Evolutionary conservation across 2,113 vertebrate genomes (phyloP).

Genomic region (Thinocorus orbignyianus): DNA sequence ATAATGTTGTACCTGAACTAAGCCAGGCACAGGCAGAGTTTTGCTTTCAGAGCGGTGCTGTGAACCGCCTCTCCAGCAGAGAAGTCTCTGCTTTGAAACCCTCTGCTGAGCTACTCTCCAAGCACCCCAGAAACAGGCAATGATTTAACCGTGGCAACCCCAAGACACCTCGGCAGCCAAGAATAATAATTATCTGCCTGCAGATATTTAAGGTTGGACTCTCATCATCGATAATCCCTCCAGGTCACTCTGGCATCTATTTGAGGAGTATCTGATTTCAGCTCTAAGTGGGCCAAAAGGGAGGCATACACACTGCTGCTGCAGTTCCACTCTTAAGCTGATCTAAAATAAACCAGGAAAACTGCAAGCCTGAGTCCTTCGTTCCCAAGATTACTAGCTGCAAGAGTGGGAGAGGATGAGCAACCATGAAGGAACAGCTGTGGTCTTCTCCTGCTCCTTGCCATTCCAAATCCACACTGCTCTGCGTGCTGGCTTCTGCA

Average conservation of each 20-base stretch:
- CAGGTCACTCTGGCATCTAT: neutral
- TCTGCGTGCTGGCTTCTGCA: neutral
- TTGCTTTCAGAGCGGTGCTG: neutral
- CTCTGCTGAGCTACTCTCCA: neutral
- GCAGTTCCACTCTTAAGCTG: neutral
- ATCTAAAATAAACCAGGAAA: slow-evolving; percentile 32
- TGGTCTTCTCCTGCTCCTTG: neutral
- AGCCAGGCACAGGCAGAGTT: neutral
- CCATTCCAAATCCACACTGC: slow-evolving; percentile 1
- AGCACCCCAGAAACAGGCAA: neutral
- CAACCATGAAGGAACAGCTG: slow-evolving; percentile 34
- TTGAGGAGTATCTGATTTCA: neutral
- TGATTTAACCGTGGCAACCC: neutral
- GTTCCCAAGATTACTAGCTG: neutral
- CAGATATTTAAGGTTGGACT: neutral
- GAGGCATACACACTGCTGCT: neutral
- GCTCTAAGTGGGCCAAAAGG: slow-evolving; percentile 2
- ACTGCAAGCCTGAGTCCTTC: neutral
- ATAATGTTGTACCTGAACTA: neutral
- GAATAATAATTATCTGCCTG: neutral
- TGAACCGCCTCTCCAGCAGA: neutral
- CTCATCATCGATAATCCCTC: neutral
- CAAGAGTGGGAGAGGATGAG: slow-evolving; percentile 43
- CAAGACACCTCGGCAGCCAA: neutral
- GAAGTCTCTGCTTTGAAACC: neutral